A percentile compares a stretch with the other conserved stretches of the same genome.
phyloP scores from a whole-genome alignment of 2,113 vertebrate genomes.

The Phycodurus eques region DNA sequence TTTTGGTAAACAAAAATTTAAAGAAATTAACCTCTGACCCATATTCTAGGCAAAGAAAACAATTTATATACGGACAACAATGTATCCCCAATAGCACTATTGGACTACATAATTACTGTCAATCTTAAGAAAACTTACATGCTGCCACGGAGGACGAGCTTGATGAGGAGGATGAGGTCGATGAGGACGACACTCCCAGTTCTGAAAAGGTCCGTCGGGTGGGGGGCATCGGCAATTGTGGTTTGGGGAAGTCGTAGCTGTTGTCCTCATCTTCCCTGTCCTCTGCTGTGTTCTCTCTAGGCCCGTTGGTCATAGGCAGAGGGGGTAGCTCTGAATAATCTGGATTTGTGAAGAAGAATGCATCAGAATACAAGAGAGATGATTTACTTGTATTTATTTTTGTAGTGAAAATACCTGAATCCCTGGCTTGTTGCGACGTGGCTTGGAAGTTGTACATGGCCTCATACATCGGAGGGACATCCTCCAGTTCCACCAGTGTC shows the following conservation, averaged over 20 bases:
- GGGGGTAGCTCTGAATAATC: conserved; percentile 78
- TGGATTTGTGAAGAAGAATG: conserved; percentile 20
- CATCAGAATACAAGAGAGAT: not conserved
- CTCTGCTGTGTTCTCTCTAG: conserved; percentile 58
- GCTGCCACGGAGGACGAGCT: conserved; percentile 70
- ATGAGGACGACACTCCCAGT: conserved; percentile 76
- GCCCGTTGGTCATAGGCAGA: conserved; percentile 56
- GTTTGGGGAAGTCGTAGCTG: conserved; percentile 85
- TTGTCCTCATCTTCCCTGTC: conserved; percentile 81
- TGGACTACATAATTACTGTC: not conserved
- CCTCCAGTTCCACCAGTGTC: conserved; percentile 75
- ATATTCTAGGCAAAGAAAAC: not conserved
- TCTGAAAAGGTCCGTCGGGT: conserved; percentile 87
- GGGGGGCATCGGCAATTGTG: conserved; percentile 66
- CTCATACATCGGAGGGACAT: conserved; percentile 83
- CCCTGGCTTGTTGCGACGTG: conserved; percentile 60
- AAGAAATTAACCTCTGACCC: no score
- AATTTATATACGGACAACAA: not conserved
- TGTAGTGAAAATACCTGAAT: conserved; percentile 75
- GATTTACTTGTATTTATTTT: not conserved
- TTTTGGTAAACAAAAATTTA: no score
- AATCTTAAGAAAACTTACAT: conserved; percentile 45
- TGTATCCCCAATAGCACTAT: not conserved
- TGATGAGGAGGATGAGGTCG: conserved; percentile 62
- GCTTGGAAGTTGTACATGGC: conserved; percentile 92